These are phyloP conservation scores for Ornithorhynchus anatinus DNA, from an alignment of 2,113 vertebrate species.

Conservation along the genomic window DNA sequence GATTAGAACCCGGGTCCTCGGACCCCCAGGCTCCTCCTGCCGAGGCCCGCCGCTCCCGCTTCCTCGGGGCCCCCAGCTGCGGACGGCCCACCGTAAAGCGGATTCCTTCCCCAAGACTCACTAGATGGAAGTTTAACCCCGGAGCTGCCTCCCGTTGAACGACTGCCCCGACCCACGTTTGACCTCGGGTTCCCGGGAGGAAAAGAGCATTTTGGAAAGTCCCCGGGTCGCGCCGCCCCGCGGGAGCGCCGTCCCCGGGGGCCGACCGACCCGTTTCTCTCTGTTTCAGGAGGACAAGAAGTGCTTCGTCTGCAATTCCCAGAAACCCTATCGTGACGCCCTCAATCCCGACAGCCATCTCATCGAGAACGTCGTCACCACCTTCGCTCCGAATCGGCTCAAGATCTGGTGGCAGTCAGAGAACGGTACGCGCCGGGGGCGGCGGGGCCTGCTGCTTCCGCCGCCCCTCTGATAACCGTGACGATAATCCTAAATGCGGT, in stretches of 20 bases:
- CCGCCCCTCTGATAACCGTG: too few relatives aligned
- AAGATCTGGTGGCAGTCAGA: conserved; percentile 99
- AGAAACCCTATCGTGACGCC: conserved; percentile 71
- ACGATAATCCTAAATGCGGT: too few relatives aligned
- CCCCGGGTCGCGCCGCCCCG: not conserved
- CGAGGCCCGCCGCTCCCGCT: too few relatives aligned
- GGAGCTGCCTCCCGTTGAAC: not conserved
- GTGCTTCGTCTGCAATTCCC: conserved; percentile 90
- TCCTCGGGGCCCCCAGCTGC: too few relatives aligned
- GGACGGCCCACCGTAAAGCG: too few relatives aligned
- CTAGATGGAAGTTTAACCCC: not conserved
- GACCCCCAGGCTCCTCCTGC: too few relatives aligned
- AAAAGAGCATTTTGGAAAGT: not conserved
- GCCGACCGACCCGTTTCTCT: conserved; percentile 16
- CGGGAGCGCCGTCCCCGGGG: not conserved
- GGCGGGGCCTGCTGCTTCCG: conserved; percentile 21
- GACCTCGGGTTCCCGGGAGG: not conserved
- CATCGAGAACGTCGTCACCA: conserved; percentile 94
- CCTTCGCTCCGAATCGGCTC: conserved; percentile 89
- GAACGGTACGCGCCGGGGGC: conserved; percentile 80
- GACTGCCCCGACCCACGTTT: not conserved
- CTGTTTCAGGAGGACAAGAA: conserved; percentile 95
- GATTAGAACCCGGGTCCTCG: too few relatives aligned
- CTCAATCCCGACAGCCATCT: conserved; percentile 82
- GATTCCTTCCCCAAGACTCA: not conserved